phyloP scores from a whole-genome alignment of 2,888 invertebrate genomes.

The Petrolisthes manimaculis region DNA sequence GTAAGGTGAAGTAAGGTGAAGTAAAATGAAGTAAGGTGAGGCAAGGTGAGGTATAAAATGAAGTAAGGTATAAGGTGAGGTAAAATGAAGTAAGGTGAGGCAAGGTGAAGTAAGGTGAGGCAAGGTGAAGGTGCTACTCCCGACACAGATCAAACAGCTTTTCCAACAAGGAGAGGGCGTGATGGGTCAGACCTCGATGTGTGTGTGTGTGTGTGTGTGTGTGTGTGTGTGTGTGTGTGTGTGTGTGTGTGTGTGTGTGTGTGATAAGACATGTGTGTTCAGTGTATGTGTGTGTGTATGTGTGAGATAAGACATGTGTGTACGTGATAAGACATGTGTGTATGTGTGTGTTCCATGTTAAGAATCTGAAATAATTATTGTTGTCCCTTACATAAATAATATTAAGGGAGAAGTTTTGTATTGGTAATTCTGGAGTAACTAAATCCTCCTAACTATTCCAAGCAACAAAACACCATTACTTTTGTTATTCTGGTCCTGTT shows the following conservation, averaged over 20 bases:
- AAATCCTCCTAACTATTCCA: no score
- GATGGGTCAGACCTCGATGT: neutral
- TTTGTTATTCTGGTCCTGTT: no score
- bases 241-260: constrained; percentile 1
- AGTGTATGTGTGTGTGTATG: neutral
- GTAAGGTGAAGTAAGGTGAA: neutral
- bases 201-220: constrained; percentile 1
- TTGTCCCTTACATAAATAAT: no score
- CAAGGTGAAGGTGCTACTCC: neutral
- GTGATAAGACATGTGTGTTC: neutral
- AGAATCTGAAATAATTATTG: neutral
- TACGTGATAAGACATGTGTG: neutral
- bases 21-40: neutral
- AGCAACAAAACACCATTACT: no score
- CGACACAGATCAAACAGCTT: neutral
- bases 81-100: neutral
- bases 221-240: neutral
- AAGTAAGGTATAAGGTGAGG: neutral
- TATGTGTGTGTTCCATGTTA: neutral
- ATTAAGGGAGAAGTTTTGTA: no score
- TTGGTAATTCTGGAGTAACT: no score
- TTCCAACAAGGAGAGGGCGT: neutral
- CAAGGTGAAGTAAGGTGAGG: neutral
- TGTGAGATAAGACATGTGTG: neutral
- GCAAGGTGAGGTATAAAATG: neutral